Conservation (phyloP, 2,113 vertebrate species). For the Picathartes gymnocephalus region DNA sequence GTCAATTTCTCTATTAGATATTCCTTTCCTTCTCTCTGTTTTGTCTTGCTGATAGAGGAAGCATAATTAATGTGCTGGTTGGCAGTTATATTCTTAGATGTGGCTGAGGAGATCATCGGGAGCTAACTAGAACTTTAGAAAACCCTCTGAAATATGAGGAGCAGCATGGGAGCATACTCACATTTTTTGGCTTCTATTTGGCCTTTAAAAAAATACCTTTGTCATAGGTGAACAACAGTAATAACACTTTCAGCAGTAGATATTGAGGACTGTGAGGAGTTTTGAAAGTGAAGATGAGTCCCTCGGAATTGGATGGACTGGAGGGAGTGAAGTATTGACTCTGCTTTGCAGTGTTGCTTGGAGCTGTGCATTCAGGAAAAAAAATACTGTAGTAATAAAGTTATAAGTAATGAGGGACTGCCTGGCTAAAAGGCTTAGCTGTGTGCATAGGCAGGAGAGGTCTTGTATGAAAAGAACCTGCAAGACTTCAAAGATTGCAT, state of each 20-base stretch:
- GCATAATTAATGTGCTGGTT: background rate
- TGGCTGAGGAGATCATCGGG: background rate
- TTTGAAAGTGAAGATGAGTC: background rate
- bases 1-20: background rate
- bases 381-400: background rate
- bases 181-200: background rate
- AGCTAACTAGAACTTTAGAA: background rate
- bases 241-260: background rate
- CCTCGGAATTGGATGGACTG: background rate
- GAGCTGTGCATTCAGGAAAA: background rate
- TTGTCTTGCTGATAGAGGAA: background rate
- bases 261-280: background rate
- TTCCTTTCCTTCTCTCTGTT: background rate
- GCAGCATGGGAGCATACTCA: rapidly evolving
- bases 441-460: background rate
- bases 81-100: background rate
- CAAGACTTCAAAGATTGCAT: background rate
- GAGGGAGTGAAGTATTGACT: background rate
- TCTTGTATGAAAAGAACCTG: background rate
- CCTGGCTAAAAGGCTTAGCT: background rate
- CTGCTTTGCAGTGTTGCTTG: background rate
- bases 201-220: background rate
- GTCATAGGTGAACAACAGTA: background rate
- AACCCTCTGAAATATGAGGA: background rate
- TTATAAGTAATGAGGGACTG: background rate